Evolutionary conservation across 2,888 invertebrate species (phyloP), one percentile per base, ranked within the genome.

Genomic region (Tenodera sinensis): DNA sequence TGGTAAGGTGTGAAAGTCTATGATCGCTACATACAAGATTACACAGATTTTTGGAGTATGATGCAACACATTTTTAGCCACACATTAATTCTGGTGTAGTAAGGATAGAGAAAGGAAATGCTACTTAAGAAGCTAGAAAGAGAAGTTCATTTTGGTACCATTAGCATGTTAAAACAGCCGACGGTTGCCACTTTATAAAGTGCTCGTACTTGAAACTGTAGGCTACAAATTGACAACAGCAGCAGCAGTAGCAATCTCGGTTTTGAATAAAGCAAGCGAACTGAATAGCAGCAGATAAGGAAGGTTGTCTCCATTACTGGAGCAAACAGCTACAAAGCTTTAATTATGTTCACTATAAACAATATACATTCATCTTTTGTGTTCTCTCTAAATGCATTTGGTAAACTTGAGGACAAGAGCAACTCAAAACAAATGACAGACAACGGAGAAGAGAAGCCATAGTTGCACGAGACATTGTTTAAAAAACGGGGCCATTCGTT

Each of bases 221-320:
- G 54, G 54, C 54, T 71, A 71, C 54, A 71, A 71, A 71, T 71
- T 71, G 54, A 71, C 54, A 71, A 71, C 54, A 71, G 54, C 25
- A 71, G 54, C 81, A 81, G 15, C 20, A 81, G 20, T 25, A 86
- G 30, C 81, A 86, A 86, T 81, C 30, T 86, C 83, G 83, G 27
- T 87, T 83, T 25, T 9, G 42, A 87, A 87, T 83, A 87, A 87
- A 54, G 83, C 54, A 83, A 86, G 87, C 83, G 34, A 54, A 28
- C 54, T 87, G 47, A 87, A 87, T 30, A 83, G 81, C 87, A n/a
- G 87, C 87, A n/a, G 87, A 87, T 87, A 87, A 87, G 82, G 28
- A 71, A 87, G 34, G 83, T 34, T 34, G 87, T 28, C n/a, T 87
- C 42, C 87, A 87, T 83, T 87, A n/a, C n/a, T 85, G 84, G 86